Evolutionary conservation across 1,140 invertebrate species (phyloP).

Genomic region (Rhyzopertha dominica): DNA sequence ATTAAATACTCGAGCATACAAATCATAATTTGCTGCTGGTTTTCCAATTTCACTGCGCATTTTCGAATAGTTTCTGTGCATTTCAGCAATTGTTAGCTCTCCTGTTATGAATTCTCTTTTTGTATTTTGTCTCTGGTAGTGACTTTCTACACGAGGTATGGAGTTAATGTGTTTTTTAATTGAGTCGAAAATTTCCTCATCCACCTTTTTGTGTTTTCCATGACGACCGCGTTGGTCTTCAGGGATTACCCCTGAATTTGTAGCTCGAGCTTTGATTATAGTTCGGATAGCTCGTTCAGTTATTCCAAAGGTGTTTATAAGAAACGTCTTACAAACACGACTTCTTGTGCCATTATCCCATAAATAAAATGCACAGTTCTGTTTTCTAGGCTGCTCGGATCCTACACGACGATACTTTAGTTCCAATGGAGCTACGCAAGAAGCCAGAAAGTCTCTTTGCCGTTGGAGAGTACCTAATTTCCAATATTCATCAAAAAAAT

Average conservation of each 20-base stretch:
- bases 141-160: constrained; percentile 38
- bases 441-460: constrained; percentile 30
- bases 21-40: constrained; percentile 27
- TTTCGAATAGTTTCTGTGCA: constrained; percentile 34
- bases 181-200: constrained; percentile 21
- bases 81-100: constrained; percentile 33
- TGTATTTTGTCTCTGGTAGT: constrained; percentile 34
- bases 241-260: constrained; percentile 14
- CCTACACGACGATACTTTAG: constrained; percentile 29
- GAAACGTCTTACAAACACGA: constrained; percentile 28
- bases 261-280: constrained; percentile 13
- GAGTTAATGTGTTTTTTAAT: constrained; percentile 30
- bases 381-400: constrained; percentile 22
- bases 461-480: constrained; percentile 14
- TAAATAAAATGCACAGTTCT: constrained; percentile 29
- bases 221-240: constrained; percentile 28
- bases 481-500: constrained; percentile 26
- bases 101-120: constrained; percentile 39
- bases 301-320: constrained; percentile 26
- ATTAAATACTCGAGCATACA: constrained; percentile 37
- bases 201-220: constrained; percentile 19
- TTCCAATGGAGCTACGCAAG: constrained; percentile 24
- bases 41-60: constrained; percentile 24
- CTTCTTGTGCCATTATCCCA: constrained; percentile 10
- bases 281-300: constrained; percentile 25